Evolutionary conservation across 2,113 vertebrate genomes (phyloP), one percentile per base, ranked within the genome.

Genomic region (Acanthisitta chloris): DNA sequence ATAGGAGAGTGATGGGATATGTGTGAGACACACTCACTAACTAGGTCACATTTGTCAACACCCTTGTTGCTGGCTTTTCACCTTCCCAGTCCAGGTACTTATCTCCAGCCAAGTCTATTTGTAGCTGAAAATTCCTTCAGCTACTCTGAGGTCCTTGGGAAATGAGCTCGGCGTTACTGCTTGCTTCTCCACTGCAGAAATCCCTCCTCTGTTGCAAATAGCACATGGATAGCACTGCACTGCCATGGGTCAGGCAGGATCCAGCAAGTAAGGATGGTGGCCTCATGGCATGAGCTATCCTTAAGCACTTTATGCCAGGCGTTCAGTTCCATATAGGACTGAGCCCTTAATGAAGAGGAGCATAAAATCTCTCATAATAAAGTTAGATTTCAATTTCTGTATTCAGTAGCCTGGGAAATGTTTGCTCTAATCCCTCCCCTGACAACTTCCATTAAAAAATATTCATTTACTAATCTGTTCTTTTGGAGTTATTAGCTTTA

Each of bases 391-490:
- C 66, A 79, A 69, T 80, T 67, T 76, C 42, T 18, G 23, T 36
- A 92, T 43, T 81, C 36, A 29, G 52, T 34, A 33, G 45, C 80
- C 86, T 87, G 43, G 52, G 72, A 93, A 96, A 73, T 1, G 0
- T 81, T 78, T 64, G n/a, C n/a, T 78, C 28, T 81, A 95, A 94
- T 88, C 43, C 58, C 55, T 83, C 36, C 43, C 48, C 40, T 76
- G 86, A 72, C 18, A 45, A 79, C 64, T 74, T 92, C 29, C 49
- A 67, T 45, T n/a, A 1, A 55, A 89, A 78, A 84, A 92, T 70
- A 28, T 94, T 91, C 51, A 78, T 55, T 92, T 86, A 71, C 57
- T 93, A 93, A 93, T 93, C 85, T 84, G 55, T 64, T 92, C 46
- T 94, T 95, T 71, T 36, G 21, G 58, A 88, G 38, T 86, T 86